A percentile compares a stretch with the other conserved stretches of the same genome.
Conservation (phyloP, 2,113 vertebrate genomes). For the Lophotis ruficrista region DNA sequence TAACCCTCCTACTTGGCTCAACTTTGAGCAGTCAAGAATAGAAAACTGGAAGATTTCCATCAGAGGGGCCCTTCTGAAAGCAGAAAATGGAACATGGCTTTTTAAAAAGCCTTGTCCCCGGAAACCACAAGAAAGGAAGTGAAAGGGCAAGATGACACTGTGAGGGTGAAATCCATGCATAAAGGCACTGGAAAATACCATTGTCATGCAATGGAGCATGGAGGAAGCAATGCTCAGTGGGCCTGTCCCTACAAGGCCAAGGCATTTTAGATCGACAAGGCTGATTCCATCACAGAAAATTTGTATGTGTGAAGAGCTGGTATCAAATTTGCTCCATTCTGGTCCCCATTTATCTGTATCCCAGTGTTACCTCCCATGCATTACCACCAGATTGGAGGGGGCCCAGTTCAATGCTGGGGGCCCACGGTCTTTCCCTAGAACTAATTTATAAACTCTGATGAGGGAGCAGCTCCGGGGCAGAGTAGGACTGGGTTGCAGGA, state of each 20-base stretch:
- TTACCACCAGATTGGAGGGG: fast-evolving
- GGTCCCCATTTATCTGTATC: neutral
- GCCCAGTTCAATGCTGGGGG: neutral
- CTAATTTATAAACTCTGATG: neutral
- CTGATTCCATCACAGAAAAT: neutral
- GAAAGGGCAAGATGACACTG: neutral
- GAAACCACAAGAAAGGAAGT: conserved; percentile 3
- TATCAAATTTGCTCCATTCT: neutral
- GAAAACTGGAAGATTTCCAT: neutral
- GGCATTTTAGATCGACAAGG: neutral
- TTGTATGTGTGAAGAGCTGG: fast-evolving
- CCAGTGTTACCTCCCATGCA: neutral
- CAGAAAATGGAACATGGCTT: neutral
- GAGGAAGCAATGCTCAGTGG: neutral
- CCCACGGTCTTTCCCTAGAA: fast-evolving
- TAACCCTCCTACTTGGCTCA: neutral
- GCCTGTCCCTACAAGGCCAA: neutral
- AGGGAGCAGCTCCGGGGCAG: neutral
- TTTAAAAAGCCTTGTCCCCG: neutral
- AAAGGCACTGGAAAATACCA: neutral
- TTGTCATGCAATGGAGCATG: neutral
- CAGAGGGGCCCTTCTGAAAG: neutral
- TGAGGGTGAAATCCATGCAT: neutral
- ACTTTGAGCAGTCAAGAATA: neutral
- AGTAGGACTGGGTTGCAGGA: neutral